Evolutionary conservation across 2,797 vertebrate species (phyloP).

Genomic region (Cuculus canorus): DNA sequence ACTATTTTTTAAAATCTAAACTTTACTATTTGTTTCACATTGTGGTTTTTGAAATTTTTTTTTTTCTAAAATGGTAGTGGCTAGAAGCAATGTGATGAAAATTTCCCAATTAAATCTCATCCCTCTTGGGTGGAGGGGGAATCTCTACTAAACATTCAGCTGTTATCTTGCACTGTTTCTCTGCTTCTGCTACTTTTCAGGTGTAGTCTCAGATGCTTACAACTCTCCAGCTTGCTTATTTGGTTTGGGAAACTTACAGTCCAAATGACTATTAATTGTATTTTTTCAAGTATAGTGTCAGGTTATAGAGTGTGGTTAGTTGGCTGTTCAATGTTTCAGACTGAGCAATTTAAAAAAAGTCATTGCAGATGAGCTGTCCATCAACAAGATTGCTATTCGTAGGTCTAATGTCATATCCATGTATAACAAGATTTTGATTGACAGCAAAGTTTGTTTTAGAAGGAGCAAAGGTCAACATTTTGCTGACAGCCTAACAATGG

Average conservation of each 20-base stretch:
- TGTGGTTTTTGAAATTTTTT: too few relatives aligned
- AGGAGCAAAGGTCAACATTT: conserved; percentile 69
- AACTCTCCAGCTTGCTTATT: not conserved
- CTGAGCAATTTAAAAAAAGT: not conserved
- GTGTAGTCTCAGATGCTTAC: not conserved
- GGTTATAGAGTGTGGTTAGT: not conserved
- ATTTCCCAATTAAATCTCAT: not conserved
- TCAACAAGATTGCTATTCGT: conserved; percentile 58
- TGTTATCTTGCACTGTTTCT: not conserved
- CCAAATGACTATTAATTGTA: not conserved
- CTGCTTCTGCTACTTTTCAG: not conserved
- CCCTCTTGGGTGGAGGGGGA: accelerated
- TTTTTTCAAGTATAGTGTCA: not conserved
- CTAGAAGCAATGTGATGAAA: not conserved
- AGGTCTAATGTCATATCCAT: conserved; percentile 62
- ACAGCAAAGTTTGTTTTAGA: conserved; percentile 69
- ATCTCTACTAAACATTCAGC: not conserved
- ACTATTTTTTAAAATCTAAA: not conserved
- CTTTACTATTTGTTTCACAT: not conserved
- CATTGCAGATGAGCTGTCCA: conserved; percentile 46
- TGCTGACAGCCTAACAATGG: conserved; percentile 70
- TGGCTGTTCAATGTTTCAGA: conserved; percentile 18
- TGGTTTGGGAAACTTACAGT: not conserved
- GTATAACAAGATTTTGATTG: conserved; percentile 71
- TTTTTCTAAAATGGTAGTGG: not conserved